Evolutionary conservation across 1,140 invertebrate genomes (phyloP).

Genomic region (Anoplolepis gracilipes): DNA sequence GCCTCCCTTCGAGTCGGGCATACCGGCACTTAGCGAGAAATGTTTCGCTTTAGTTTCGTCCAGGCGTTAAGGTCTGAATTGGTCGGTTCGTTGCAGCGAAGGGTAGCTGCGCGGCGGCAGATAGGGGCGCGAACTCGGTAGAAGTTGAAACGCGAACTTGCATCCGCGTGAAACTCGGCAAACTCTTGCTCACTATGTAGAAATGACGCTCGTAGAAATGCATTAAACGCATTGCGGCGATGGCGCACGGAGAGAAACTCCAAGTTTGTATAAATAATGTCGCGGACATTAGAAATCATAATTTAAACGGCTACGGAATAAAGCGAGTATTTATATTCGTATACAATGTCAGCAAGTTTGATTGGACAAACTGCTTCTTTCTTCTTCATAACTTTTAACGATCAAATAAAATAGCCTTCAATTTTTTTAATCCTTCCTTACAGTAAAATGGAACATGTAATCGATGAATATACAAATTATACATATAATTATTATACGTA

Average conservation of each 20-base stretch:
- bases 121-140: conserved; percentile 60
- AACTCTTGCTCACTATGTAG: conserved; percentile 52
- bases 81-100: conserved; percentile 62
- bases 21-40: conserved; percentile 53
- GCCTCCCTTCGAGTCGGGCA: conserved; percentile 56
- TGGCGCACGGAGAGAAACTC: neutral
- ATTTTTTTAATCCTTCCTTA: neutral
- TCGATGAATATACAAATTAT: neutral
- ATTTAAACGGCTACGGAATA: neutral
- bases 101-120: conserved; percentile 49
- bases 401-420: neutral
- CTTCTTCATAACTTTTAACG: neutral
- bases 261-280: conserved; percentile 5
- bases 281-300: conserved; percentile 39
- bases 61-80: conserved; percentile 67
- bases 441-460: neutral
- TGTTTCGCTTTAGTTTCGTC: conserved; percentile 64
- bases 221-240: conserved; percentile 45
- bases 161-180: conserved; percentile 46
- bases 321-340: neutral
- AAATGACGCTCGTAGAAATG: conserved; percentile 60
- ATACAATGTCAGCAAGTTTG: conserved; percentile 6
- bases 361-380: neutral
- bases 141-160: conserved; percentile 59
- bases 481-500: neutral